Evolutionary conservation across 1,140 invertebrate species (phyloP), one percentile per base, ranked within the genome.

Genomic region (Globodera rostochiensis): DNA sequence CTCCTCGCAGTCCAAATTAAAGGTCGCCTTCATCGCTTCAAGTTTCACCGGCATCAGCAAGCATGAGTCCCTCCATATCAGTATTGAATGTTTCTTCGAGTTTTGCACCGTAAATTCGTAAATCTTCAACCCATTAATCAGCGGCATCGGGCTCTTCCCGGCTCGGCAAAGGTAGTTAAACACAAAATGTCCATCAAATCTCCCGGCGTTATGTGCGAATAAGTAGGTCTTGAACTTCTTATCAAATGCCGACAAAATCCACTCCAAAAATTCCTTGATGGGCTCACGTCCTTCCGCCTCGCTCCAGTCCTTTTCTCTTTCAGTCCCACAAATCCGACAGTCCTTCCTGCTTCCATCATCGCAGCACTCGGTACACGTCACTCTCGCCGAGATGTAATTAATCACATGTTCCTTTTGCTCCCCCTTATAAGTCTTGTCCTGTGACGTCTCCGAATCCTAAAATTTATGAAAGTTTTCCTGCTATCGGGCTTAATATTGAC

Each of bases 151-250:
- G 25, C 25, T 36, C 25, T 47, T 36, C 69, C 69, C 46, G 4
- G 69, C 25, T 13, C 15, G 25, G 21, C 69, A 45, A 4, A 71
- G 21, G 15, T 71, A 71, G 25, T 71, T 71, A 47, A 71, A 36
- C n/a, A 71, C 46, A 9, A 71, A 71, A 71, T 71, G 69, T 0
- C 57, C 57, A 25, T 71, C 69, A 25, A 71, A 71, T 71, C 69
- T 21, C 9, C 25, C 25, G 25, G 69, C 25, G 15, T 71, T 71
- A 21, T 71, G 69, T 9, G 69, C 69, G 1, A 45, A 71, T 11
- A 71, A 0, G 69, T 71, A 71, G 4, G 69, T 71, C 6, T 21
- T 19, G 46, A 3, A 71, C 6, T 47, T 36, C n/a, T 21, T 36
- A 71, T 25, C 25, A 25, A 45, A 71, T 7, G 69, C 69, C 4